These are phyloP conservation scores for Cryptus armator DNA, from an alignment of 2,888 invertebrate genomes.

Conservation along the genomic window DNA sequence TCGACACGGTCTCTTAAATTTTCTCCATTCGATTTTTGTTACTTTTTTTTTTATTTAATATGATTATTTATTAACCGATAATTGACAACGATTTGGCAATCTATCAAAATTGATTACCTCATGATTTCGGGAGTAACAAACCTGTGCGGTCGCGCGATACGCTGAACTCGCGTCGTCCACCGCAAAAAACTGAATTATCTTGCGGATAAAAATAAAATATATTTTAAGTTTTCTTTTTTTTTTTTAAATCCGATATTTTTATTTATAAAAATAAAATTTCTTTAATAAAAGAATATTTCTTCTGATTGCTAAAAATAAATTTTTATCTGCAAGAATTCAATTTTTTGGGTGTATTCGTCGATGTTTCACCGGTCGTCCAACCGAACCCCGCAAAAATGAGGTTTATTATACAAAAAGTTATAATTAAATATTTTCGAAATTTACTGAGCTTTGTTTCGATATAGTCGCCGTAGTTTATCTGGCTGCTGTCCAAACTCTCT, in stretches of 20 bases:
- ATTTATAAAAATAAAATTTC: neutral
- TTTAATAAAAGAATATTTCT: neutral
- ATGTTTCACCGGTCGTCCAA: constrained; percentile 49
- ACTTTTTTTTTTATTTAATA: neutral
- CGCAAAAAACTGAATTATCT: no score
- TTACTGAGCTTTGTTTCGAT: constrained; percentile 22
- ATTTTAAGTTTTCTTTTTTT: neutral
- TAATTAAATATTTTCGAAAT: constrained; percentile 63
- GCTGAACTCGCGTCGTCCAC: neutral
- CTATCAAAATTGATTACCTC: constrained; percentile 14
- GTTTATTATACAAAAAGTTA: constrained; percentile 41
- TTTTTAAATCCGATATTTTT: constrained; percentile 3
- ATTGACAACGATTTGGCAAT: constrained; percentile 55
- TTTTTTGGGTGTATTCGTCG: neutral
- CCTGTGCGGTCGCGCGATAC: neutral
- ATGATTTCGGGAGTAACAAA: neutral
- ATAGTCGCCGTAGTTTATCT: constrained; percentile 39
- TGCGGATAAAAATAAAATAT: no score
- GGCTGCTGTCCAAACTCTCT: constrained; percentile 60
- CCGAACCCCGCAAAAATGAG: constrained; percentile 35
- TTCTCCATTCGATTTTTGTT: constrained; percentile 33
- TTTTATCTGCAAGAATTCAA: neutral
- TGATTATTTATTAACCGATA: constrained; percentile 30
- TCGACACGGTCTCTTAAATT: constrained; percentile 32
- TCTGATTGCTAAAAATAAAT: no score